Evolutionary conservation across 2,888 invertebrate species (phyloP).

Genomic region (Harpagoxenus sublaevis): DNA sequence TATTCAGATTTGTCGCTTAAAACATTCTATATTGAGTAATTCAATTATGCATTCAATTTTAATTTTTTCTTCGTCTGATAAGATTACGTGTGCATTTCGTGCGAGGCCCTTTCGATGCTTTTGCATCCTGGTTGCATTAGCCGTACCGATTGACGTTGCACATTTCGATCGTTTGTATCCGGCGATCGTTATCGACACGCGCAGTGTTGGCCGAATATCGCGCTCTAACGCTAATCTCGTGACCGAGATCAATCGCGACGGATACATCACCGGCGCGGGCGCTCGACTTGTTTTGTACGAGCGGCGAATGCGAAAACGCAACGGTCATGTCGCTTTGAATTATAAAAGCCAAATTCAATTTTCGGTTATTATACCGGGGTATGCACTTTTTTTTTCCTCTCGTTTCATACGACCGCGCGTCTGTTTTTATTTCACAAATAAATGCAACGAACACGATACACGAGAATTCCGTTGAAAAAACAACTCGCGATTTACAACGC

Average conservation of each 20-base stretch:
- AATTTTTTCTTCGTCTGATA: neutral
- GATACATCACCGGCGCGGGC: constrained; percentile 23
- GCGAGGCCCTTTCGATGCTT: neutral
- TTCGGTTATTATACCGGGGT: constrained; percentile 46
- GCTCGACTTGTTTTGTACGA: constrained; percentile 29
- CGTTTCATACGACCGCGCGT: neutral
- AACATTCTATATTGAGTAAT: neutral
- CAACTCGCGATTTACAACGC: constrained; percentile 12
- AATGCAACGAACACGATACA: constrained; percentile 24
- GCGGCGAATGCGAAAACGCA: constrained; percentile 27
- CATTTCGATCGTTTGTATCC: constrained; percentile 35
- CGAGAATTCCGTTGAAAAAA: constrained; percentile 24
- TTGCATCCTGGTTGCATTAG: constrained; percentile 10
- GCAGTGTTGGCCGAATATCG: constrained; percentile 31
- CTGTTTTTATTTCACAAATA: constrained; percentile 43
- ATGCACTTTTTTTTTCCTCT: neutral
- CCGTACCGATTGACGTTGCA: constrained; percentile 15
- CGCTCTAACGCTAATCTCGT: constrained; percentile 47
- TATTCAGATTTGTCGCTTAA: neutral
- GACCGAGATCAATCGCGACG: constrained; percentile 52
- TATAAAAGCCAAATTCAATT: constrained; percentile 50
- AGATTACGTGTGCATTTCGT: neutral
- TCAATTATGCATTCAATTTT: constrained; percentile 1
- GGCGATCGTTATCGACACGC: constrained; percentile 43
- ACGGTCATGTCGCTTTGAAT: constrained; percentile 47